phyloP scores from a whole-genome alignment of 2,888 invertebrate genomes.

The Sicus ferrugineus region DNA sequence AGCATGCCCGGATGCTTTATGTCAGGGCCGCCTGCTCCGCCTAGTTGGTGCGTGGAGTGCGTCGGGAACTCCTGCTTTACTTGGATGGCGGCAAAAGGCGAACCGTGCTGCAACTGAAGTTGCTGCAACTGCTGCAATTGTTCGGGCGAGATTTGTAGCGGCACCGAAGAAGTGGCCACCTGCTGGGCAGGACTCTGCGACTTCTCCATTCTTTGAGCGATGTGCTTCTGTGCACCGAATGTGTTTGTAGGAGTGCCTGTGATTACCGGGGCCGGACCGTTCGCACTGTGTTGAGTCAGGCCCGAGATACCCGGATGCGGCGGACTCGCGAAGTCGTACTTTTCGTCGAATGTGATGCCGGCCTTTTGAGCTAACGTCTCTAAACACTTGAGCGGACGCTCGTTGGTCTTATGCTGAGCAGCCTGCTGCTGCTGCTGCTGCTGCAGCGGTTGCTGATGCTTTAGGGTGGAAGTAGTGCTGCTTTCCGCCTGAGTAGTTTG shows the following conservation, averaged over 20 bases:
- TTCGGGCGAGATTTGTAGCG: slow-evolving; percentile 64
- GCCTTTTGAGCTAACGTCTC: slow-evolving; percentile 78
- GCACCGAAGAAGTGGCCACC: slow-evolving; percentile 61
- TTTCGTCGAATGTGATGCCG: slow-evolving; percentile 77
- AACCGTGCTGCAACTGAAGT: slow-evolving; percentile 69
- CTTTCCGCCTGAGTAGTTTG: slow-evolving; percentile 61
- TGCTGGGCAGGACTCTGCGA: slow-evolving; percentile 67
- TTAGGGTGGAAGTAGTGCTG: slow-evolving; percentile 56
- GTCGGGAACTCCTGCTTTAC: slow-evolving; percentile 64
- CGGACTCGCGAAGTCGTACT: slow-evolving; percentile 74
- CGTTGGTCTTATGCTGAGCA: slow-evolving; percentile 51
- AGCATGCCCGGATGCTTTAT: slow-evolving; percentile 62
- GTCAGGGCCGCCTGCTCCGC: slow-evolving; percentile 46
- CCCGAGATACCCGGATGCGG: slow-evolving; percentile 46
- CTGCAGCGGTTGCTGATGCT: slow-evolving; percentile 62
- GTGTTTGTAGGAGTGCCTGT: slow-evolving; percentile 29
- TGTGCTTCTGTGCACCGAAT: slow-evolving; percentile 36
- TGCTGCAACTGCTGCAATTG: slow-evolving; percentile 71
- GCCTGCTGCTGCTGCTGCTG: slow-evolving; percentile 54
- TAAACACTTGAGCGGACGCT: slow-evolving; percentile 72
- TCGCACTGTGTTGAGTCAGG: slow-evolving; percentile 34
- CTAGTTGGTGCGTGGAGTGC: slow-evolving; percentile 44
- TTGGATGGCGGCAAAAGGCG: slow-evolving; percentile 65
- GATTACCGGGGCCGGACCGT: slow-evolving; percentile 6
- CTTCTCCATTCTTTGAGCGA: slow-evolving; percentile 66